phyloP scores from a whole-genome alignment of 37 sponge, comb jelly and placozoan genomes.

The Halichondria panicea region DNA sequence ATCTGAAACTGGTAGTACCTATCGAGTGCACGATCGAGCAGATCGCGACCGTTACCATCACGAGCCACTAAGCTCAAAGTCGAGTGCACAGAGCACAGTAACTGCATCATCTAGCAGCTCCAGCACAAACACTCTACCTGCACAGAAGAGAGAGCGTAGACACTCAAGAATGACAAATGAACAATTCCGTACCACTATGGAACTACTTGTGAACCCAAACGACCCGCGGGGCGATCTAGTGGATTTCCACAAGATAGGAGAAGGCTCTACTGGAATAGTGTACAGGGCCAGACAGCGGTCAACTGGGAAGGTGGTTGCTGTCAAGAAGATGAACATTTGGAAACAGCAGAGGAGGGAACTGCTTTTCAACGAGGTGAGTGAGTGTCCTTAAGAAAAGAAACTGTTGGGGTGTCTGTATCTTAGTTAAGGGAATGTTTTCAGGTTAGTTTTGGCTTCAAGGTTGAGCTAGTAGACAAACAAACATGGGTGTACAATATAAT shows the following conservation, averaged over 20 bases:
- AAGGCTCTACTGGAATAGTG: constrained; percentile 89
- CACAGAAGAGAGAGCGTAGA: constrained; percentile 3
- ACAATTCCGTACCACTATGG: constrained; percentile 46
- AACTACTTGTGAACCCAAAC: constrained; percentile 26
- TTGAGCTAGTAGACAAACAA: too few relatives aligned
- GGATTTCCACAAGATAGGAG: constrained; percentile 71
- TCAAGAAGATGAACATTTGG: constrained; percentile 93
- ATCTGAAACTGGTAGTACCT: not conserved
- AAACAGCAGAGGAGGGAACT: constrained; percentile 91
- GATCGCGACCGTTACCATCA: not conserved
- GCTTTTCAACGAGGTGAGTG: constrained; percentile 92
- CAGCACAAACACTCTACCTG: not conserved
- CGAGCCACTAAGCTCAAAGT: not conserved
- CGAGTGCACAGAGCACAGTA: not conserved
- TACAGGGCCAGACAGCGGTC: constrained; percentile 61
- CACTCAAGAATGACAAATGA: constrained; percentile 30
- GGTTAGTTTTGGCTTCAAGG: too few relatives aligned
- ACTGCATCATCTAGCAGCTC: not conserved
- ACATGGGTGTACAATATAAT: too few relatives aligned
- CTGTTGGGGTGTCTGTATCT: too few relatives aligned
- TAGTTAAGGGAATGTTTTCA: too few relatives aligned
- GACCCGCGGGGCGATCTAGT: constrained; percentile 35
- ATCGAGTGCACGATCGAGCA: not conserved
- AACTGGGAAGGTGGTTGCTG: constrained; percentile 58
- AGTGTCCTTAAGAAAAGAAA: too few relatives aligned